Base-by-base conservation (phyloP, 30 jellyfish, hydroid and myxozoan genomes). In the Cassiopea xamachana region DNA sequence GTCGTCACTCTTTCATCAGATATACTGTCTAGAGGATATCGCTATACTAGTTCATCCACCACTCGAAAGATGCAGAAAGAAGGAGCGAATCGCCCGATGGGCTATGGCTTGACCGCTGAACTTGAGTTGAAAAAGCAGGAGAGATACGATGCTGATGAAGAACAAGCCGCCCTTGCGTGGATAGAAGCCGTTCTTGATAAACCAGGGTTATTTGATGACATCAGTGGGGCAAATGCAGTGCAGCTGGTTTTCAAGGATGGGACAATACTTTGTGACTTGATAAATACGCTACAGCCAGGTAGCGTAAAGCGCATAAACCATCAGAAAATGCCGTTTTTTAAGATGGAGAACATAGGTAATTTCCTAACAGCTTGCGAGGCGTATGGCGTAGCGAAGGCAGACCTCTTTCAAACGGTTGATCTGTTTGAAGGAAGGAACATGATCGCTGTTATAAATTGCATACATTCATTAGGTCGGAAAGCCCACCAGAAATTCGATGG, bases 261-360 rank as follows among this genome's bases (percentile, higher is more conserved):
- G 9, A 90, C 86, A 47, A 75, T 89, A 44, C 82, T 97, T 10
- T 90, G 98, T 69, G 91, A 89, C 9, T 73, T 97, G 62, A 90
- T 93, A 27, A 92, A 91, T 75, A 83, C 82, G 10, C 48, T 97
- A 51, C 88, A 97, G 71, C 98, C 98, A 0, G 97, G 97, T 47
- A 75, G 93, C 85, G 96, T 97, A 51, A 81, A 69, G 80, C 88
- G 86, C 68, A 91, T 97, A 71, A 97, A 97, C 88, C 94, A 93
- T 69, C 89, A 80, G 19, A 97, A 93, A 60, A 89, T 91, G 98
- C 97, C 99, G 6, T 97, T 97, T 69, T 82, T 82, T 71, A 92
- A 93, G 90, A 97, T 97, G 99, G 99, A 97, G 72, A 97, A 97
- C 78, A 97, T 97, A 71, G 95, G 97, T 3, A 94, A 97, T 76